phyloP scores from a whole-genome alignment of 2,797 vertebrate species.

The Sebastes miniatus region DNA sequence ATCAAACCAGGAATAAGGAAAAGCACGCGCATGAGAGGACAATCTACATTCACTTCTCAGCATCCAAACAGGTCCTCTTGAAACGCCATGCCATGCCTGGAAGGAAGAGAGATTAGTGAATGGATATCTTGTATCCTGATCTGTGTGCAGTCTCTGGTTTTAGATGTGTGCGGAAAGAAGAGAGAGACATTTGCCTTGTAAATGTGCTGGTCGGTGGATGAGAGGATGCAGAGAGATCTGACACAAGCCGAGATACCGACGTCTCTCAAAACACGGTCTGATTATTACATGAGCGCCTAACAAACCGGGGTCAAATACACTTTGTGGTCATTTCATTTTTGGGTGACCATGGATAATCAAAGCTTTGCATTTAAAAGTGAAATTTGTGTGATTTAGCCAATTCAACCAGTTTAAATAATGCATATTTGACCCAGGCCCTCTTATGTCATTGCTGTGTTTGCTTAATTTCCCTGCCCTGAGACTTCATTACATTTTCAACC shows the following conservation, averaged over 20 bases:
- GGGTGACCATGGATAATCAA: background rate
- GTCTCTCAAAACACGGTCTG: background rate
- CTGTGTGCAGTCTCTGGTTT: slow-evolving; percentile 20
- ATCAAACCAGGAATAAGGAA: slow-evolving; percentile 67
- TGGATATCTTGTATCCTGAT: slow-evolving; percentile 37
- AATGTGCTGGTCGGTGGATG: slow-evolving; percentile 38
- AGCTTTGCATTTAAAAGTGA: background rate
- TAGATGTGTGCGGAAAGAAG: slow-evolving; percentile 16
- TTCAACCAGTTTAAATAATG: background rate
- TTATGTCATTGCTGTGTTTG: slow-evolving; percentile 9
- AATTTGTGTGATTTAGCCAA: background rate
- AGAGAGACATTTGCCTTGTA: slow-evolving; percentile 62
- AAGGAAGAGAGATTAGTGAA: slow-evolving; percentile 47
- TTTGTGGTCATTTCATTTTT: background rate
- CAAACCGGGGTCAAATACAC: background rate
- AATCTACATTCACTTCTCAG: slow-evolving; percentile 16
- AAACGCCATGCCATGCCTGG: slow-evolving; percentile 14
- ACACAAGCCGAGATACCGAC: background rate
- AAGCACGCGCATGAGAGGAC: background rate
- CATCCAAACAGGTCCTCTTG: slow-evolving; percentile 16
- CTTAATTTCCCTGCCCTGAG: slow-evolving; percentile 68
- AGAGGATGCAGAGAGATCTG: slow-evolving; percentile 46
- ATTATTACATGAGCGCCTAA: background rate
- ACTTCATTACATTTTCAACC: slow-evolving; percentile 24
- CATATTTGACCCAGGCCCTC: background rate